Percentiles rank a stretch among this genome's conserved stretches.
These are phyloP conservation scores for Rynchops niger DNA, from an alignment of 2,113 vertebrate genomes.

Conservation along the genomic window DNA sequence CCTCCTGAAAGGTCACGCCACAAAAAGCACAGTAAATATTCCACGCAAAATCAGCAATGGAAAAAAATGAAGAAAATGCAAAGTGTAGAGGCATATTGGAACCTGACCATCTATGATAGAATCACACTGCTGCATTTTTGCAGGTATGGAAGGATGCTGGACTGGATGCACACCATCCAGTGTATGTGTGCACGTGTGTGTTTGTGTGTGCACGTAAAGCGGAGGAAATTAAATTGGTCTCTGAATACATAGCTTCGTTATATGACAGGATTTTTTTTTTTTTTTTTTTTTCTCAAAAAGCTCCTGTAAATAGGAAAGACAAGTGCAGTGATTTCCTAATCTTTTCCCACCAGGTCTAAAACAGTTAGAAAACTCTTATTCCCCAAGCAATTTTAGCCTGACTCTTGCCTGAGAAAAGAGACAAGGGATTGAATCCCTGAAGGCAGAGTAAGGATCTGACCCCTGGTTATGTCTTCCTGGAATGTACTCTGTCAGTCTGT, in stretches of 20 bases:
- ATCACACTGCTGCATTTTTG: background rate
- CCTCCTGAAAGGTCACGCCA: background rate
- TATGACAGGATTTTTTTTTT: background rate
- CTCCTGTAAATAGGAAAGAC: background rate
- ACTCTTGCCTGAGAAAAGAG: background rate
- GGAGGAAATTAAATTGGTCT: background rate
- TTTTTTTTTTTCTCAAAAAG: background rate
- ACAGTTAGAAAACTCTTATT: background rate
- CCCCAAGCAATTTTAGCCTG: background rate
- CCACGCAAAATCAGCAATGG: background rate
- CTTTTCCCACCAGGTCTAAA: background rate
- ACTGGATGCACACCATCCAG: background rate
- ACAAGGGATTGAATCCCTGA: background rate
- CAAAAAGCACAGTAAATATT: background rate
- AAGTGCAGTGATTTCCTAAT: background rate
- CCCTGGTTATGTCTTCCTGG: background rate
- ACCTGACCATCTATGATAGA: accelerated
- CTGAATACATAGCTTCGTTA: background rate
- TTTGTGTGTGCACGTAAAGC: background rate
- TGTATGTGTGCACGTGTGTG: too few relatives aligned
- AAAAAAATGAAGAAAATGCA: background rate
- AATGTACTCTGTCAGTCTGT: background rate
- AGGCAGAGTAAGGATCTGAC: background rate
- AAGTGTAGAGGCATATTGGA: background rate
- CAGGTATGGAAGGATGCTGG: background rate